Evolutionary conservation across 2,888 invertebrate genomes (phyloP).

Genomic region (Heliconius hortense): DNA sequence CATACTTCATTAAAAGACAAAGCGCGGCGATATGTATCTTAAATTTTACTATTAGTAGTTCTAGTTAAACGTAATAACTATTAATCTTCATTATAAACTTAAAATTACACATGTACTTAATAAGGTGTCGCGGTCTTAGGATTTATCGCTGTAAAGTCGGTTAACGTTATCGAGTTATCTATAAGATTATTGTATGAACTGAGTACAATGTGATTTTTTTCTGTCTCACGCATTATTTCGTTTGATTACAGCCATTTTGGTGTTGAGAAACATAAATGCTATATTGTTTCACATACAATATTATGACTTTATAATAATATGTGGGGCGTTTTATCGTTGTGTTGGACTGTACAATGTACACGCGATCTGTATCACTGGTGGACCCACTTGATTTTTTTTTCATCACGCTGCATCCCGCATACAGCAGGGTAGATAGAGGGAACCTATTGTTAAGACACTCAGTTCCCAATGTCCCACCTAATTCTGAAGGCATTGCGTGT

Average conservation of each 20-base stretch:
- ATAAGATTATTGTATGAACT: conserved; percentile 64
- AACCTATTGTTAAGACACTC: not conserved
- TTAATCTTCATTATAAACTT: conserved; percentile 36
- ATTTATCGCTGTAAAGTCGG: conserved; percentile 47
- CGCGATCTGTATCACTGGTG: too few species aligned
- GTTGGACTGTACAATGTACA: not conserved
- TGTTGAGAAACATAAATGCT: conserved; percentile 46
- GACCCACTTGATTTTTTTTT: not conserved
- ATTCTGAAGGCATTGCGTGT: not conserved
- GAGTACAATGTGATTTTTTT: conserved; percentile 60
- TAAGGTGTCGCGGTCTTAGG: conserved; percentile 46
- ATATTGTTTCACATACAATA: conserved; percentile 44
- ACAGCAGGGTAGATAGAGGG: not conserved
- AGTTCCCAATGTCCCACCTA: not conserved
- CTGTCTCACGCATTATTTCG: conserved; percentile 64
- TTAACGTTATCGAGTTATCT: conserved; percentile 57
- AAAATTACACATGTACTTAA: conserved; percentile 38
- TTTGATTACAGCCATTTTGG: conserved; percentile 46
- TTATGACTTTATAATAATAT: conserved; percentile 25
- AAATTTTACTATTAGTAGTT: not conserved
- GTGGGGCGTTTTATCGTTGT: not conserved
- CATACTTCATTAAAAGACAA: too few species aligned
- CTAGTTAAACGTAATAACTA: conserved; percentile 19
- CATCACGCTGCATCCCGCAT: not conserved
- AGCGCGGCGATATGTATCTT: too few species aligned